Percentiles rank a stretch among this genome's conserved stretches.
Conservation (phyloP, 1,140 invertebrate genomes). For the Pogonomyrmex barbatus region DNA sequence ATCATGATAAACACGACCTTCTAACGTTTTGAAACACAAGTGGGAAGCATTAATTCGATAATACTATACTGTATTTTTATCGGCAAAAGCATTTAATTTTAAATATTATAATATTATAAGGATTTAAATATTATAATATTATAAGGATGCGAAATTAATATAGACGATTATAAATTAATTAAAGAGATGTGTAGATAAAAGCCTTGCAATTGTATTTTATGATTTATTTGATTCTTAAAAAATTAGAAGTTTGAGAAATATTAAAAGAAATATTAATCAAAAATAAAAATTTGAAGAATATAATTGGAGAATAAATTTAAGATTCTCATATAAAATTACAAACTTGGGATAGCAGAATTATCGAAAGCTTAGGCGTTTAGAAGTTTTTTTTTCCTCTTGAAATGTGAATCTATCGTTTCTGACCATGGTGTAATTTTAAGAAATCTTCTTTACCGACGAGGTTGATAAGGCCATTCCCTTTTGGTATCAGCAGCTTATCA, state of each 20-base stretch:
- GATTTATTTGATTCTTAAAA: neutral
- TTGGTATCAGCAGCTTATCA: neutral
- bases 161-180: neutral
- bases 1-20: conserved; percentile 69
- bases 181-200: neutral
- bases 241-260: neutral
- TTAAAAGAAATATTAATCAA: neutral
- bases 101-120: conserved; percentile 22
- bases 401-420: neutral
- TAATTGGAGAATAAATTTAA: neutral
- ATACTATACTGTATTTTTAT: neutral
- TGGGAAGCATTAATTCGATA: neutral
- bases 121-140: too few species aligned
- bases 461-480: conserved; percentile 14
- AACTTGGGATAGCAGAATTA: neutral
- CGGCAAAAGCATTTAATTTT: neutral
- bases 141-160: neutral
- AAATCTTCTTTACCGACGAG: conserved; percentile 37
- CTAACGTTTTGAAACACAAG: conserved; percentile 5
- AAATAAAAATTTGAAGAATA: conserved; percentile 10
- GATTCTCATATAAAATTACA: neutral
- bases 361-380: neutral
- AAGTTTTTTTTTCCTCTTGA: neutral
- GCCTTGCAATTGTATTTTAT: neutral
- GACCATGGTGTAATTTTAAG: neutral